Conservation (phyloP, 2,888 invertebrate species). For the Lymantria dispar region DNA sequence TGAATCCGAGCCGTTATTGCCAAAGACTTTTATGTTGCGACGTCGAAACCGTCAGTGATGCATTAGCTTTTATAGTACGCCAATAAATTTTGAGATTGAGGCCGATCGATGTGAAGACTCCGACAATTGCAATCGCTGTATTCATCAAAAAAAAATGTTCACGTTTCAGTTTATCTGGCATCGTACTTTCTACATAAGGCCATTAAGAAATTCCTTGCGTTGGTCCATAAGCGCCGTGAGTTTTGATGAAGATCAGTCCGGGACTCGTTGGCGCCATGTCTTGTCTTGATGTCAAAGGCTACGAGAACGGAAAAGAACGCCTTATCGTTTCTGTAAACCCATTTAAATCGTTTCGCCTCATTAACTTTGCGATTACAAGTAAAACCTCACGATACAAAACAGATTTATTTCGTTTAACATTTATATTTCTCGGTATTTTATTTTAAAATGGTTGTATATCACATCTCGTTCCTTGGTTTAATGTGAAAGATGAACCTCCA, state of each 20-base stretch:
- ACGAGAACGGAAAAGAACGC: constrained; percentile 17
- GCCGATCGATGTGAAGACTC: constrained; percentile 42
- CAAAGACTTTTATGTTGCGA: constrained; percentile 49
- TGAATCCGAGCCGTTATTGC: constrained; percentile 62
- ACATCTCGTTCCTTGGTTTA: constrained; percentile 7
- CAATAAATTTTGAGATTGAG: constrained; percentile 44
- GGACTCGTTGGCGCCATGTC: constrained; percentile 25
- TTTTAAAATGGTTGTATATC: neutral
- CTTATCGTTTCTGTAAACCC: constrained; percentile 11
- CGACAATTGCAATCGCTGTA: constrained; percentile 18
- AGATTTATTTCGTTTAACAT: neutral
- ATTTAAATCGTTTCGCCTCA: constrained; percentile 1
- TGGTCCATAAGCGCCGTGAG: constrained; percentile 27
- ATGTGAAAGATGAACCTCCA: constrained; percentile 22
- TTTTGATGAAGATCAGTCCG: constrained; percentile 42
- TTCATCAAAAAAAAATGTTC: constrained; percentile 32
- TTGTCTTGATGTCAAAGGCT: constrained; percentile 38
- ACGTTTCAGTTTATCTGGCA: constrained; percentile 41
- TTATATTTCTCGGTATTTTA: neutral
- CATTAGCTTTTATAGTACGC: constrained; percentile 45
- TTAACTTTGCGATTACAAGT: neutral
- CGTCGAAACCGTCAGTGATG: constrained; percentile 34
- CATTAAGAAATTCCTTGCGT: constrained; percentile 47
- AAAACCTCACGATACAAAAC: neutral
- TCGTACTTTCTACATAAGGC: constrained; percentile 42